These are phyloP conservation scores for Dicranocentrus wangi DNA, from an alignment of 2,888 invertebrate genomes.

Conservation along the genomic window DNA sequence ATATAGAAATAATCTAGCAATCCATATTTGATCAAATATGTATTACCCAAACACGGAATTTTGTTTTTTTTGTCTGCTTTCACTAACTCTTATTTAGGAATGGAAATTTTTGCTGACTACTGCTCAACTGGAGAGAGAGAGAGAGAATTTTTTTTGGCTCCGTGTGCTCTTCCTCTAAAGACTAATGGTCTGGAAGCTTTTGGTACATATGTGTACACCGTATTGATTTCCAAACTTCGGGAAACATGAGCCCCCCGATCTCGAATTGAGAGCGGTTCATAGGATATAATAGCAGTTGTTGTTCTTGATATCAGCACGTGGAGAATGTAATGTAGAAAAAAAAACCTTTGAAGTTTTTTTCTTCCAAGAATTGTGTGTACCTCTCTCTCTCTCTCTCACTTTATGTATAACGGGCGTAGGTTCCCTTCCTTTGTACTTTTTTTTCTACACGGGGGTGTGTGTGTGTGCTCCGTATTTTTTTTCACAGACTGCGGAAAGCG, in stretches of 20 bases:
- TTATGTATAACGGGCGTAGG: neutral
- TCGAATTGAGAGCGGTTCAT: neutral
- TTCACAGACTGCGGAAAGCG: neutral
- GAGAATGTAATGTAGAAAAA: conserved; percentile 12
- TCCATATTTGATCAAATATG: conserved; percentile 37
- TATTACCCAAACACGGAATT: neutral
- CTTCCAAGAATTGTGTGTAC: neutral
- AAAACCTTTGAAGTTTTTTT: conserved; percentile 22
- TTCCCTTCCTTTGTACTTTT: conserved; percentile 15
- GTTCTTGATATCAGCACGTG: neutral
- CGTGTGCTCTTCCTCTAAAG: neutral
- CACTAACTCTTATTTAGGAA: conserved; percentile 13
- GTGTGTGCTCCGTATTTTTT: neutral
- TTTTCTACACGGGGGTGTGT: neutral
- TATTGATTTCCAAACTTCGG: conserved; percentile 37
- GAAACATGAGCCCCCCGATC: conserved; percentile 16
- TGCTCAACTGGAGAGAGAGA: neutral
- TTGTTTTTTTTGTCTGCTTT: conserved; percentile 49
- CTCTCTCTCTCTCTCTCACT: neutral
- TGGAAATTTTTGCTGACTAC: conserved; percentile 43
- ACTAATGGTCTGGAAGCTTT: conserved; percentile 26
- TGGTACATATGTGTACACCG: conserved; percentile 19
- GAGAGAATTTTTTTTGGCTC: conserved; percentile 1
- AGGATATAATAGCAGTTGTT: conserved; percentile 5
- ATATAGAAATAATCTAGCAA: neutral